Percentiles rank a stretch among this genome's conserved stretches.
phyloP scores from a whole-genome alignment of 2,797 vertebrate species.

The Megaceryle alcyon region DNA sequence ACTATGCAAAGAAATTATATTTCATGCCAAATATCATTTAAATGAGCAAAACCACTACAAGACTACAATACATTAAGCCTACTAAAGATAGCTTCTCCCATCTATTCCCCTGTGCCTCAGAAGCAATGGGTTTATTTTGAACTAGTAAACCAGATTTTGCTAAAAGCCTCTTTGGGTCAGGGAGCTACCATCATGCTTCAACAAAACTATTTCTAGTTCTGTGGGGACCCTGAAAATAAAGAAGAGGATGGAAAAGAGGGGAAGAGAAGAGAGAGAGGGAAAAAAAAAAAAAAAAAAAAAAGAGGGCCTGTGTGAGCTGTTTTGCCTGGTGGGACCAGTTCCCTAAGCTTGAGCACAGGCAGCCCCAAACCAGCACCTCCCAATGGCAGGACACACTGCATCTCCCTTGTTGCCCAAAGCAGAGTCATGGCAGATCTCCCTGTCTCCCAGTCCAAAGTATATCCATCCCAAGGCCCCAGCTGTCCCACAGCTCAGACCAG shows the following conservation, averaged over 20 bases:
- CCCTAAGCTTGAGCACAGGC: background rate
- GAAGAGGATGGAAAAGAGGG: background rate
- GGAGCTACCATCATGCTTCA: background rate
- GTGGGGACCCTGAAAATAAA: background rate
- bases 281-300: background rate
- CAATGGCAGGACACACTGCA: background rate
- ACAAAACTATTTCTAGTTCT: background rate
- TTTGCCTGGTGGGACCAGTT: background rate
- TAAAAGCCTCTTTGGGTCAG: background rate
- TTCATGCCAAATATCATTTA: constrained; percentile 24
- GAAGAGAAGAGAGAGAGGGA: too few species aligned
- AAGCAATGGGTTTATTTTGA: constrained; percentile 32
- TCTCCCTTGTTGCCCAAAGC: background rate
- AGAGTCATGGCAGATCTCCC: background rate
- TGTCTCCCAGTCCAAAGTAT: background rate
- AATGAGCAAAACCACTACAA: constrained; percentile 32
- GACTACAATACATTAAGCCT: background rate
- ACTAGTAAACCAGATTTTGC: background rate
- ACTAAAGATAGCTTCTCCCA: constrained; percentile 36
- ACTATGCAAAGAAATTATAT: background rate
- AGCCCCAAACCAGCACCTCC: background rate
- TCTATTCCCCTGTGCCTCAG: constrained; percentile 10
- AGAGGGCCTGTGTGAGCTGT: background rate
- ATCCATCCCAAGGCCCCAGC: background rate
- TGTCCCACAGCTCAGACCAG: background rate